These are phyloP conservation scores for Catharus ustulatus DNA, from an alignment of 2,797 vertebrate genomes.

Conservation along the genomic window DNA sequence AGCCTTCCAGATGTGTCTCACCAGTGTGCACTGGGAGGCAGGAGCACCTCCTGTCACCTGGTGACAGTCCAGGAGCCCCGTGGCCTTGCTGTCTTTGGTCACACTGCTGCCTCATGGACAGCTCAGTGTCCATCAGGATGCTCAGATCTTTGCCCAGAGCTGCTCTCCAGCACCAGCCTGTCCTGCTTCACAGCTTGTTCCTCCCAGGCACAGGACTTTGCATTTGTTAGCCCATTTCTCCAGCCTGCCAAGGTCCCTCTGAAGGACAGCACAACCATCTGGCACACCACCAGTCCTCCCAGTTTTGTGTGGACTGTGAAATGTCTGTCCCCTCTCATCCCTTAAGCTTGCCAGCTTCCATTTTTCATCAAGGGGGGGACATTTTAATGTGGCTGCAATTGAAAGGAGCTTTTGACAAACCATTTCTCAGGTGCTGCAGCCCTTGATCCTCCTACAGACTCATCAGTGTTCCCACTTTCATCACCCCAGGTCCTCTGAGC, in stretches of 20 bases:
- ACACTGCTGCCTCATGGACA: background rate
- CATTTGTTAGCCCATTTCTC: background rate
- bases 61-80: accelerated
- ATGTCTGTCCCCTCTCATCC: background rate
- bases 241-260: background rate
- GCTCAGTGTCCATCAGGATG: background rate
- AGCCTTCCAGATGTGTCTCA: background rate
- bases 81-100: background rate
- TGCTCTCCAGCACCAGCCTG: background rate
- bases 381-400: background rate
- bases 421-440: background rate
- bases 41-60: background rate
- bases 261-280: background rate
- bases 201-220: background rate
- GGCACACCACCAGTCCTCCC: background rate
- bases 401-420: background rate
- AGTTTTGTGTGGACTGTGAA: background rate
- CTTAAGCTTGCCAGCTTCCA: background rate
- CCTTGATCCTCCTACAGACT: background rate
- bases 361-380: background rate
- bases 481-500: background rate
- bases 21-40: background rate
- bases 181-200: background rate
- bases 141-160: background rate
- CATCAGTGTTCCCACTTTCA: background rate